phyloP scores from a whole-genome alignment of 2,888 invertebrate genomes.

The Cataglyphis altisquamis region DNA sequence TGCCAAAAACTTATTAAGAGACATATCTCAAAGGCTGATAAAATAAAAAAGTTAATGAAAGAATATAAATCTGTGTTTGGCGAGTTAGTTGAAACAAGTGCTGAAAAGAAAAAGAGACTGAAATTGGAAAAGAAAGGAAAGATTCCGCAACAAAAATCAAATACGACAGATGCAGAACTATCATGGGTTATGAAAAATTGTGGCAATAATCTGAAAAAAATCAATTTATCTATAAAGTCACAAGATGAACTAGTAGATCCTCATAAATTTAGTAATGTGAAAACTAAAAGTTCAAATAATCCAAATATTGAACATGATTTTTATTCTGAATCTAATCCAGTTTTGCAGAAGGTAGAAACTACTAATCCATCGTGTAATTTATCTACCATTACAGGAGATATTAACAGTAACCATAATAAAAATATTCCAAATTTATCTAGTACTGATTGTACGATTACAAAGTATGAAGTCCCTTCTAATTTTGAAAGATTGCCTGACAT shows the following conservation, averaged over 20 bases:
- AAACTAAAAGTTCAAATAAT: not conserved
- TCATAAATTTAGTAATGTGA: not conserved
- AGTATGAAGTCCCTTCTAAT: not conserved
- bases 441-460: not conserved
- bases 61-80: slow-evolving; percentile 85
- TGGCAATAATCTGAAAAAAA: not conserved
- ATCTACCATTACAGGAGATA: not conserved
- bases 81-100: slow-evolving; percentile 87
- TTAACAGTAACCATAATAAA: not conserved
- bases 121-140: slow-evolving; percentile 26
- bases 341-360: not conserved
- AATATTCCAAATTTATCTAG: not conserved
- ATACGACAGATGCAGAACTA: not conserved
- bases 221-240: not conserved
- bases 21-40: not conserved
- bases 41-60: slow-evolving; percentile 20
- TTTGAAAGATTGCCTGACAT: slow-evolving; percentile 36
- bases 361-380: not conserved
- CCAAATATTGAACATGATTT: not conserved
- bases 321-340: not conserved
- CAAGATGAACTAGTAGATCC: not conserved
- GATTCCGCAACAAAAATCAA: not conserved
- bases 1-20: not conserved
- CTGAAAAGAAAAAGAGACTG: slow-evolving; percentile 82
- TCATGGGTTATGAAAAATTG: slow-evolving; percentile 5